Evolutionary conservation across 2,797 vertebrate genomes (phyloP).

Genomic region (Rousettus madagascariensis): DNA sequence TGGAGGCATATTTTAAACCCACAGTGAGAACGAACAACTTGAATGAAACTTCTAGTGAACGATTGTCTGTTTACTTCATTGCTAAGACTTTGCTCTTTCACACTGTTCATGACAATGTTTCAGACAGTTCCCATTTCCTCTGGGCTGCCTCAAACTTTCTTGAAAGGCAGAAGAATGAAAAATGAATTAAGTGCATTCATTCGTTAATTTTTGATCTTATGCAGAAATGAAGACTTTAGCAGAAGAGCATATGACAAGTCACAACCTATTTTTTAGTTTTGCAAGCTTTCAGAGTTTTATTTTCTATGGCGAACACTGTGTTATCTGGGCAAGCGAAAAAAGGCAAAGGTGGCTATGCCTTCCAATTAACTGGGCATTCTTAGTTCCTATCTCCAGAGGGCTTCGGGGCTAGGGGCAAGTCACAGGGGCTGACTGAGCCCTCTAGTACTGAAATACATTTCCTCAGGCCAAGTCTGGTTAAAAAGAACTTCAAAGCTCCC

Average conservation of each 20-base stretch:
- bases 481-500: conserved; percentile 64
- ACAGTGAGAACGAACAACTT: not conserved
- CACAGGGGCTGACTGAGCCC: not conserved
- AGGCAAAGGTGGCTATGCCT: not conserved
- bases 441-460: conserved; percentile 42
- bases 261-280: not conserved
- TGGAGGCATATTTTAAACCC: not conserved
- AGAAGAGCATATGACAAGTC: not conserved
- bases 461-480: conserved; percentile 48
- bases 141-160: not conserved
- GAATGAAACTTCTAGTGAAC: not conserved
- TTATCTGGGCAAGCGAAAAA: not conserved
- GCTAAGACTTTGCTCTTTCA: not conserved
- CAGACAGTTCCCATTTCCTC: not conserved
- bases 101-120: not conserved
- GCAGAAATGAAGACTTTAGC: not conserved
- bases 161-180: not conserved
- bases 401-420: not conserved
- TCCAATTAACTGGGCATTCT: not conserved
- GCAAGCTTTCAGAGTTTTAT: not conserved
- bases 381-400: not conserved
- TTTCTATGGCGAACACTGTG: not conserved
- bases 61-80: not conserved
- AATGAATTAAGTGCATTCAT: not conserved
- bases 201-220: not conserved